phyloP scores from a whole-genome alignment of 2,113 vertebrate species.

The Sceloporus tristichus region DNA sequence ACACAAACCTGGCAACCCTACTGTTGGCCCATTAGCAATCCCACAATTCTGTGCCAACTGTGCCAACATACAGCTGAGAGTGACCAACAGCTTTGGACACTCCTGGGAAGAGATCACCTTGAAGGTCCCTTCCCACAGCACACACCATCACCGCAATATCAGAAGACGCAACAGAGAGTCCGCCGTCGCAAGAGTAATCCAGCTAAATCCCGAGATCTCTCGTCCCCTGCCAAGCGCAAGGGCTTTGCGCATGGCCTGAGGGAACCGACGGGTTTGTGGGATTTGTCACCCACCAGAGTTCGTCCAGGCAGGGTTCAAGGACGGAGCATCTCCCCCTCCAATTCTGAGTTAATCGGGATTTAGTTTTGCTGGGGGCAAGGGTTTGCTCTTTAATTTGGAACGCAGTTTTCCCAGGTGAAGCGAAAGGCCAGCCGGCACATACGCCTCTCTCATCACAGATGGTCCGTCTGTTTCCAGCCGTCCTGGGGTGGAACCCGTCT shows the following conservation, averaged over 20 bases:
- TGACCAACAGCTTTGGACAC: not conserved
- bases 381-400: constrained; percentile 33
- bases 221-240: not conserved
- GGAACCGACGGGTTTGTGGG: constrained; percentile 29
- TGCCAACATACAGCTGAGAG: too few relatives aligned
- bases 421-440: constrained; percentile 1
- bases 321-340: constrained; percentile 14
- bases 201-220: constrained; percentile 1
- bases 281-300: constrained; percentile 3
- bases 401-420: not conserved
- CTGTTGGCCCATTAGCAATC: too few relatives aligned
- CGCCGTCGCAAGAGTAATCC: not conserved
- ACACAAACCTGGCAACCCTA: too few relatives aligned
- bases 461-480: constrained; percentile 25
- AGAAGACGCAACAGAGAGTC: constrained; percentile 8
- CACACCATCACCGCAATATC: not conserved
- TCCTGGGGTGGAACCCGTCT: not conserved
- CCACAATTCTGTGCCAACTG: too few relatives aligned
- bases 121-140: not conserved
- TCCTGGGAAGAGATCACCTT: too few relatives aligned
- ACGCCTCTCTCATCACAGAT: not conserved
- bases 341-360: constrained; percentile 55
- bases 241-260: constrained; percentile 43
- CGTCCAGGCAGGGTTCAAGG: constrained; percentile 56
- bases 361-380: constrained; percentile 34